Percentiles rank a stretch among this genome's conserved stretches.
Conservation (phyloP, 2,797 vertebrate species). For the Accipiter superciliosus region DNA sequence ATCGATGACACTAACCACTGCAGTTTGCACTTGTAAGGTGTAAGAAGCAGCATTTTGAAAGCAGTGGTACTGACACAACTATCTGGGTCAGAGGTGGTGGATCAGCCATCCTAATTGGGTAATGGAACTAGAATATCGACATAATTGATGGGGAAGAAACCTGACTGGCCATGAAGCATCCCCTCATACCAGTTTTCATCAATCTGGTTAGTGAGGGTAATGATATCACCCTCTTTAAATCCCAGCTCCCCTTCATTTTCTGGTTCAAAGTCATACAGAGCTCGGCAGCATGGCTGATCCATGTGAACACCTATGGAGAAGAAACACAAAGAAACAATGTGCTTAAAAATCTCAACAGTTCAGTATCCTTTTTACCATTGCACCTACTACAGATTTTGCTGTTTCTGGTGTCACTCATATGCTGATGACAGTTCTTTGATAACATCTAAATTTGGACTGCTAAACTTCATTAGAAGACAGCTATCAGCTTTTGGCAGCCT, state of each 20-base stretch:
- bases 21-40: conserved; percentile 71
- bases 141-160: conserved; percentile 99
- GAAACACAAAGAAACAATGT: neutral
- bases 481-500: neutral
- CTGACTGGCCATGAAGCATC: conserved; percentile 94
- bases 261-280: conserved; percentile 96
- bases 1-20: conserved; percentile 74
- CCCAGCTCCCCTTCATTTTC: conserved; percentile 98
- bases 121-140: conserved; percentile 94
- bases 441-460: neutral
- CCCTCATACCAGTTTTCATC: conserved; percentile 99
- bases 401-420: neutral
- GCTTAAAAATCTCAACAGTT: neutral
- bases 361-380: neutral
- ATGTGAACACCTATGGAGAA: conserved; percentile 79
- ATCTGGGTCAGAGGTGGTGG: conserved; percentile 57
- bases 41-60: conserved; percentile 80
- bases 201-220: conserved; percentile 97
- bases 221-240: conserved; percentile 97
- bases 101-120: conserved; percentile 84
- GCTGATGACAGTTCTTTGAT: neutral
- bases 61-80: conserved; percentile 77
- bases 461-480: neutral
- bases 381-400: neutral
- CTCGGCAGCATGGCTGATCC: conserved; percentile 96